Evolutionary conservation across 2,797 vertebrate genomes (phyloP).

Genomic region (Hapalemur alaotrensis): DNA sequence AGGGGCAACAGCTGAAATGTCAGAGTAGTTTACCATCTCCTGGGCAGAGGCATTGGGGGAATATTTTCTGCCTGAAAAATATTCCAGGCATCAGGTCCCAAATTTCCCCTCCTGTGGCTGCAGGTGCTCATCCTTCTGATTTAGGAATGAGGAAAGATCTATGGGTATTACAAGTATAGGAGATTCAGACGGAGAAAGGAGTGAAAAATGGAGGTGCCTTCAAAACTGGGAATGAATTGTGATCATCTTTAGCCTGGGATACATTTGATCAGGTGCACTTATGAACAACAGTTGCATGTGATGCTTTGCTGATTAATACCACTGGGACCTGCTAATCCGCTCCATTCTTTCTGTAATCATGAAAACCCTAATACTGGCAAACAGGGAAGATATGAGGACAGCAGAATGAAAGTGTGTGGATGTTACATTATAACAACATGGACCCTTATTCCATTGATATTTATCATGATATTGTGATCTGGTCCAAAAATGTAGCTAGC

Average conservation of each 20-base stretch:
- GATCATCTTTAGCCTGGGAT: neutral
- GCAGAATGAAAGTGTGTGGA: neutral
- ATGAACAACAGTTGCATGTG: neutral
- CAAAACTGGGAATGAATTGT: neutral
- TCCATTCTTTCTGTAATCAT: neutral
- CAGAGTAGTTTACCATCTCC: conserved; percentile 57
- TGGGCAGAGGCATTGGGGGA: neutral
- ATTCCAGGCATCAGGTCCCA: neutral
- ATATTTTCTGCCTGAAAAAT: conserved; percentile 44
- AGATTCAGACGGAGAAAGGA: neutral
- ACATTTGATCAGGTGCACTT: neutral
- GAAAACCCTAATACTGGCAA: neutral
- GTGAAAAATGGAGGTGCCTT: neutral
- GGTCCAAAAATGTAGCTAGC: neutral
- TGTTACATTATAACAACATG: neutral
- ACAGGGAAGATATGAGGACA: neutral
- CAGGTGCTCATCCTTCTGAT: neutral
- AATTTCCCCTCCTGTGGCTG: neutral
- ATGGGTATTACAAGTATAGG: neutral
- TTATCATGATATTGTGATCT: neutral
- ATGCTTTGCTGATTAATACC: neutral
- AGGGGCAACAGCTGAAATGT: conserved; percentile 66
- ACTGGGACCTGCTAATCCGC: neutral
- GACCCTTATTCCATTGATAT: neutral
- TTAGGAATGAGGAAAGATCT: neutral